A percentile compares a stretch with the other conserved stretches of the same genome.
phyloP scores from a whole-genome alignment of 1,140 invertebrate species.

The Conus ventricosus region DNA sequence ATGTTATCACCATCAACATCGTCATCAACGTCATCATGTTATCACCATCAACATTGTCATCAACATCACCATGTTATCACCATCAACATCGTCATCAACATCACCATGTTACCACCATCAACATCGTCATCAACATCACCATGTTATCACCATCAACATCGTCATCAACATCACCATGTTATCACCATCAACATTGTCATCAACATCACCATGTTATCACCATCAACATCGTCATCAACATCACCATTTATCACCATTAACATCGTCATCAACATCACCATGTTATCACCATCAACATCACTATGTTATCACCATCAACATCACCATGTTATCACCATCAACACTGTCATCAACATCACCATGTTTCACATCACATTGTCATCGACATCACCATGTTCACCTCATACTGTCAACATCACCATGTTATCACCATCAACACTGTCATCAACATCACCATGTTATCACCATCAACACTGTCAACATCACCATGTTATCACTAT shows the following conservation, averaged over 20 bases:
- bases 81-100: not conserved
- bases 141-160: not conserved
- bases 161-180: not conserved
- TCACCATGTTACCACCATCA: not conserved
- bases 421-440: not conserved
- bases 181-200: not conserved
- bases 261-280: constrained; percentile 1
- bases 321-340: not conserved
- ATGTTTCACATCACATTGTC: constrained; percentile 1
- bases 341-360: not conserved
- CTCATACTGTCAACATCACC: not conserved
- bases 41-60: too few species aligned
- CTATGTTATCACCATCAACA: constrained; percentile 2
- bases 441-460: not conserved
- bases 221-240: constrained; percentile 2
- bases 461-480: not conserved
- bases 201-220: not conserved
- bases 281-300: not conserved
- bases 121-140: not conserved
- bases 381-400: too few species aligned
- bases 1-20: too few species aligned
- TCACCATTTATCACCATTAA: not conserved
- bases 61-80: too few species aligned
- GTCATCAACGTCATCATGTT: too few species aligned
- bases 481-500: too few species aligned